Conservation (phyloP, 2,113 vertebrate genomes). For the Pterocles orientalis region DNA sequence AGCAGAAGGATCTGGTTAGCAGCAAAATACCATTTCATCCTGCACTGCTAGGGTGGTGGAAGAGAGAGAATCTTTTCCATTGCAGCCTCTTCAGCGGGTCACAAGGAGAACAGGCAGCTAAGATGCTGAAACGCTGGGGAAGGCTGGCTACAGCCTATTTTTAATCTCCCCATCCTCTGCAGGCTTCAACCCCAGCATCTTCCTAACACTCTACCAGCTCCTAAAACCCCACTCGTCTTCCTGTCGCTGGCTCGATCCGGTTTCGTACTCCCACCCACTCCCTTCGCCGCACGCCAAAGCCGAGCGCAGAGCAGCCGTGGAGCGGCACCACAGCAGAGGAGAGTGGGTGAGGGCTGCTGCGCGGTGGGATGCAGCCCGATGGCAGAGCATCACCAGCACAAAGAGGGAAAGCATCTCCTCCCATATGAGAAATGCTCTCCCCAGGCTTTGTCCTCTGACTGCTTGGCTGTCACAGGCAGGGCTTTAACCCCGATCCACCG, state of each 20-base stretch:
- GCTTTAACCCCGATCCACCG: neutral
- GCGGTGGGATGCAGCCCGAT: neutral
- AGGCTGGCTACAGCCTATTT: neutral
- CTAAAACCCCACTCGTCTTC: neutral
- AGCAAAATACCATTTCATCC: neutral
- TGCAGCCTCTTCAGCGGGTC: neutral
- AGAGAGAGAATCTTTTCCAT: neutral
- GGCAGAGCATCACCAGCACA: fast-evolving
- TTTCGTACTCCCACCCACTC: neutral
- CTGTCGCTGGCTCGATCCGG: fast-evolving
- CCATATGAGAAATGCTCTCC: neutral
- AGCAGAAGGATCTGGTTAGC: neutral
- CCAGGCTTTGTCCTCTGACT: neutral
- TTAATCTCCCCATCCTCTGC: neutral
- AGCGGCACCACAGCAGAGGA: neutral
- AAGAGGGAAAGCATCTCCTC: neutral
- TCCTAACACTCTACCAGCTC: neutral
- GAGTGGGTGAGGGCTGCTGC: neutral
- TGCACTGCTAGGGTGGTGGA: neutral
- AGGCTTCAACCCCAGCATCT: neutral
- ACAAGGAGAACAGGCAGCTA: neutral
- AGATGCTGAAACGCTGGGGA: neutral
- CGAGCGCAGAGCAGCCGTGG: neutral
- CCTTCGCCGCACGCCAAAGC: neutral
- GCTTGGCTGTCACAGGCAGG: neutral